Conservation (phyloP, 2,113 vertebrate species). For the Alouatta palliata region DNA sequence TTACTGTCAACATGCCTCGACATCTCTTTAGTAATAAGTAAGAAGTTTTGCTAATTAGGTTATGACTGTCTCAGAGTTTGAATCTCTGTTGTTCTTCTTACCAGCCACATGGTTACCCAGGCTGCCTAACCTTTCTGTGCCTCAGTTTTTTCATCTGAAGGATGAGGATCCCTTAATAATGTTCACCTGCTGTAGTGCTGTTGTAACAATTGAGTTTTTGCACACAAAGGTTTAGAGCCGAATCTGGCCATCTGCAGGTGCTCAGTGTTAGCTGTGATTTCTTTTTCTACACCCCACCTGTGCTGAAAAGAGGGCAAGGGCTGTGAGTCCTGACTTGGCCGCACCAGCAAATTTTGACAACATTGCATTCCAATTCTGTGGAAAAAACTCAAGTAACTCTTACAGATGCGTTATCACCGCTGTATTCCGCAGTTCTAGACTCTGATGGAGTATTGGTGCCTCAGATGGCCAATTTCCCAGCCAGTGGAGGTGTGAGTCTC, state of each 20-base stretch:
- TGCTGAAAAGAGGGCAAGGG: not conserved
- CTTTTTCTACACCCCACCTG: not conserved
- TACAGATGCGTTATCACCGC: not conserved
- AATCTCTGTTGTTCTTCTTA: too few species aligned
- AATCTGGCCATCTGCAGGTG: rapidly evolving
- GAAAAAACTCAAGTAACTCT: not conserved
- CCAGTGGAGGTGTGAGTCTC: not conserved
- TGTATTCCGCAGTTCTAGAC: rapidly evolving
- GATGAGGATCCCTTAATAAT: not conserved
- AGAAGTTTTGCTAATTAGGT: not conserved
- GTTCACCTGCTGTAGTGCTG: not conserved
- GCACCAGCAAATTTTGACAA: rapidly evolving
- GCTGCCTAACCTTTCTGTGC: not conserved
- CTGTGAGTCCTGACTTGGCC: rapidly evolving
- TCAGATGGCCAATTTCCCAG: rapidly evolving
- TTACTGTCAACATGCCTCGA: not conserved
- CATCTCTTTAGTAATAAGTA: not conserved
- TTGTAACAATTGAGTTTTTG: not conserved
- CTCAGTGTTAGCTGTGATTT: not conserved
- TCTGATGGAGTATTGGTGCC: not conserved
- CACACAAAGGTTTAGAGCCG: not conserved
- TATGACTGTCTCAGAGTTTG: not conserved
- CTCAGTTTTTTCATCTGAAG: not conserved
- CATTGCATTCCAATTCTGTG: not conserved
- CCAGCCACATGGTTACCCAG: not conserved